Percentiles rank a stretch among this genome's conserved stretches.
Conservation (phyloP, 2,888 invertebrate species). For the Agrotis ipsilon region DNA sequence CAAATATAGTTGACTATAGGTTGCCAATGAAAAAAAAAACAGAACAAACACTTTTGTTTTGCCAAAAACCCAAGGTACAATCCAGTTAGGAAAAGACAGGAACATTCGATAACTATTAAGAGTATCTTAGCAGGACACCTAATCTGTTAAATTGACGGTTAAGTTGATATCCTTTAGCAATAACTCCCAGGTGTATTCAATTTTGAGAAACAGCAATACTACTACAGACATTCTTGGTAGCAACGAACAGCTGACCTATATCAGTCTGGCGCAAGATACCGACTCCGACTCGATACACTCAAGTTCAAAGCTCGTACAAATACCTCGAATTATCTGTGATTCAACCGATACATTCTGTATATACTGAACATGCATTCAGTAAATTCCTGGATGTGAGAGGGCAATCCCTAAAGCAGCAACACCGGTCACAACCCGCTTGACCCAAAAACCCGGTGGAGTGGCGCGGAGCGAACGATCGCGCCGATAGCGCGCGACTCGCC, state of each 20-base stretch:
- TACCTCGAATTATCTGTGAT: slow-evolving; percentile 22
- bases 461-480: slow-evolving; percentile 79
- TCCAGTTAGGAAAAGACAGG: not conserved
- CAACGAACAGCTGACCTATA: slow-evolving; percentile 34
- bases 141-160: not conserved
- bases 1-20: too few species aligned
- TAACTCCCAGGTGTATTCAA: not conserved
- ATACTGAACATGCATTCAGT: slow-evolving; percentile 64
- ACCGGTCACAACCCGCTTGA: slow-evolving; percentile 83
- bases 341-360: slow-evolving; percentile 30
- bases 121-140: not conserved
- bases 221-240: not conserved
- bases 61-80: too few species aligned
- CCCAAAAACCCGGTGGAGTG: slow-evolving; percentile 84
- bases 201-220: slow-evolving; percentile 5
- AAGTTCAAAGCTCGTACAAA: slow-evolving; percentile 25
- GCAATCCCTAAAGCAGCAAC: slow-evolving; percentile 72
- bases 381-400: slow-evolving; percentile 74
- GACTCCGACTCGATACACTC: slow-evolving; percentile 1
- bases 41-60: too few species aligned
- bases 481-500: slow-evolving; percentile 81
- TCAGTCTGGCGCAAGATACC: slow-evolving; percentile 2
- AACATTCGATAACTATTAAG: too few species aligned
- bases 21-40: too few species aligned
- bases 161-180: not conserved